Evolutionary conservation across 2,113 vertebrate species (phyloP).

Genomic region (Falcunculus frontatus): DNA sequence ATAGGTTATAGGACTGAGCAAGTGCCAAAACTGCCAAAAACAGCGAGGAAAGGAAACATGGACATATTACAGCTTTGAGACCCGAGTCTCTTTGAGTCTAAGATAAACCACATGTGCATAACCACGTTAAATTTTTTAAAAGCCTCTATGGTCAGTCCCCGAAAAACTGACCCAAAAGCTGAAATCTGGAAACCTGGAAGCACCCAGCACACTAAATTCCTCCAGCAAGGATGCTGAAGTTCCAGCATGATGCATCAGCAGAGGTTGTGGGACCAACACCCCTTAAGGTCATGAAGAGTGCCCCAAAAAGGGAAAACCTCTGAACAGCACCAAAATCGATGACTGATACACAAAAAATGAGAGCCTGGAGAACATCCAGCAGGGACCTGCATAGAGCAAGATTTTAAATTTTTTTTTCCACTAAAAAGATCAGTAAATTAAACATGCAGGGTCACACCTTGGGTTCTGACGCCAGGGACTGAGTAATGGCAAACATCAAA

Average conservation of each 20-base stretch:
- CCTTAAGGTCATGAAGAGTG: not conserved
- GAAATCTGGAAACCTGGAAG: not conserved
- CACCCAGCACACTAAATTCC: not conserved
- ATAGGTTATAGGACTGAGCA: not conserved
- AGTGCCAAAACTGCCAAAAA: not conserved
- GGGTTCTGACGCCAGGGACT: not conserved
- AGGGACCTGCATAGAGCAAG: not conserved
- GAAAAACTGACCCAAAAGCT: not conserved
- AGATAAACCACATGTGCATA: not conserved
- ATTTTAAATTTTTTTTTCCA: not conserved
- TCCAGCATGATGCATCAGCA: not conserved
- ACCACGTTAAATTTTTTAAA: not conserved
- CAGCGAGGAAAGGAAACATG: not conserved
- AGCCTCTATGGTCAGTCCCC: not conserved
- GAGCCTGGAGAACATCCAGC: not conserved
- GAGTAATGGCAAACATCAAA: constrained; percentile 6
- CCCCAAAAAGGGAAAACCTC: not conserved
- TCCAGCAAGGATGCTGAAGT: not conserved
- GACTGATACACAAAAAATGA: not conserved
- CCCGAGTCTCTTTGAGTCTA: not conserved
- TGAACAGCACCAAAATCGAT: not conserved
- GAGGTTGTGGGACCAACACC: not conserved
- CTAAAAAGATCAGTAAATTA: not conserved
- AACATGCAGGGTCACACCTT: constrained; percentile 20
- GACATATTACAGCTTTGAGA: not conserved